Base-by-base conservation (phyloP, 2,888 invertebrate genomes). In the Hylaea fasciaria region DNA sequence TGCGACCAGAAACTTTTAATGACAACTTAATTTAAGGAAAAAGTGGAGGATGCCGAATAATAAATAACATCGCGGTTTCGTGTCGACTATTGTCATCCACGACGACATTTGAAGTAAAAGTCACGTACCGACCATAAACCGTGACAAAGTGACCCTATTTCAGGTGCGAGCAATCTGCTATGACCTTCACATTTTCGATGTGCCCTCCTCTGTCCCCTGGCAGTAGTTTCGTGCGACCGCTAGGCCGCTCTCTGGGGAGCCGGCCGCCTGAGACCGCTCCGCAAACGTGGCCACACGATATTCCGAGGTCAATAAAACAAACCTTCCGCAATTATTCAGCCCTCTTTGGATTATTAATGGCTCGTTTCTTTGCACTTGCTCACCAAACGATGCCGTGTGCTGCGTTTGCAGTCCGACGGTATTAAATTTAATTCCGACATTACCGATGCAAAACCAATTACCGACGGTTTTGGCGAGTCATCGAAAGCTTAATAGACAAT, bases 141-240 rank as follows among this genome's bases (percentile, higher is more conserved):
- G 82, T 83, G 83, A 80, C 81, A 74, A 79, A 84, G 82, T 86
- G 83, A 85, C 85, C 86, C 83, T 86, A 85, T 86, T 86, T 83
- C 79, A 84, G 84, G 83, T 82, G 82, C 84, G 77, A 82, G 81
- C 87, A 87, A 88, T 87, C 85, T 83, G 78, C 77, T 76, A 75
- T 83, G 84, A 88, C 88, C 88, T 90, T 89, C 86, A 81, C 88
- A 89, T 87, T 88, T 88, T 83, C 74, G 71, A 78, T 66, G 76
- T 81, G 72, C 74, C 73, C 76, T 83, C 84, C 83, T 83, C 70
- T 73, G 81, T 83, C 83, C 86, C 85, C 71, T 75, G 82, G 77
- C 76, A 71, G 74, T 78, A 76, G 82, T 84, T 55, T 76, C 82
- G 80, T 85, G 86, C 81, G 83, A 77, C 83, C 83, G 85, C 77